These are phyloP conservation scores for Magallana ariakensis DNA, from an alignment of 1,140 invertebrate genomes.

Conservation along the genomic window DNA sequence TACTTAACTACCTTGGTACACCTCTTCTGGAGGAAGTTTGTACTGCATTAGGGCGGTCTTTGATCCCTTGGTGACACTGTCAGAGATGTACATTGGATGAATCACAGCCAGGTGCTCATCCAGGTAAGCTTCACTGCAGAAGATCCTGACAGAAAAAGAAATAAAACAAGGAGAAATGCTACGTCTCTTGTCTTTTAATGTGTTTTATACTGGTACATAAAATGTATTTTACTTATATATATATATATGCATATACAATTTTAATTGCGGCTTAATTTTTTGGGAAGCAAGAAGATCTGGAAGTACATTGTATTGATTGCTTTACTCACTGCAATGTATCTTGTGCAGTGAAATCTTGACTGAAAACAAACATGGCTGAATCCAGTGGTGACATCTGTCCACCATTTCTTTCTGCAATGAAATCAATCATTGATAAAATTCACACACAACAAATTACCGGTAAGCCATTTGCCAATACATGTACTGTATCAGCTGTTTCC, in stretches of 20 bases:
- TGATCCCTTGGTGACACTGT: constrained; percentile 55
- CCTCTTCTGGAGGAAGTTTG: constrained; percentile 65
- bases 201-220: not conserved
- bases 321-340: constrained; percentile 64
- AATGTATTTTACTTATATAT: not conserved
- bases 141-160: constrained; percentile 62
- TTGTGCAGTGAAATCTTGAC: constrained; percentile 56
- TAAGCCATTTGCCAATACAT: too few species aligned
- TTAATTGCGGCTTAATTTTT: not conserved
- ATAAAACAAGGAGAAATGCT: not conserved
- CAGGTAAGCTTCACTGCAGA: constrained; percentile 62
- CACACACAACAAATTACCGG: too few species aligned
- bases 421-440: not conserved
- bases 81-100: constrained; percentile 66
- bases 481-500: too few species aligned
- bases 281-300: not conserved
- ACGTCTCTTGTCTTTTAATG: not conserved
- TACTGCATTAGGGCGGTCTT: constrained; percentile 61
- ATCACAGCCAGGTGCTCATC: constrained; percentile 69
- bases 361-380: constrained; percentile 66
- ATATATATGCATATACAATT: not conserved
- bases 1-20: constrained; percentile 66
- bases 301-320: not conserved
- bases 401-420: constrained; percentile 63
- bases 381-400: constrained; percentile 56